Evolutionary conservation across 2,888 invertebrate genomes (phyloP), one percentile per base, ranked within the genome.

Genomic region (Papilio gigon): DNA sequence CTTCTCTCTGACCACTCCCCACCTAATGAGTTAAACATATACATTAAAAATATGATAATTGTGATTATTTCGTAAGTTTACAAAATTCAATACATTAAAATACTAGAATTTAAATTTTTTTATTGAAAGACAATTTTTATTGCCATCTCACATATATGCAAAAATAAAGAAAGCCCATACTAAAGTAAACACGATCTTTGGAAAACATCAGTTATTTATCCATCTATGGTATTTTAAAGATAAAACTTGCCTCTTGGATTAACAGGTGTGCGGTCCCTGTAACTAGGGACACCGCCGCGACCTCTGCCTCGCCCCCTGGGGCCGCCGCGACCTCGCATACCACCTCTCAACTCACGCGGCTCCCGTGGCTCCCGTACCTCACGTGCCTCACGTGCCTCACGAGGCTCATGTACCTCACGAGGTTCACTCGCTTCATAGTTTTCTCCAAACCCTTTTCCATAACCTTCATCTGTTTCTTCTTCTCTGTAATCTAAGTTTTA

Each of bases 1-100:
- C 77, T 78, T 14, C 88, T 79, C 0, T 90, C 90, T 22, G 78
- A 65, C 86, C 89, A 88, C 14, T 90, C 89, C 0, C 78, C 77
- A 70, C 80, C 84, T 77, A 35, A 12, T 59, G n/a, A 35, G n/a
- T 59, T 14, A 22, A 56, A 40, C 4, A 4, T 12, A 20, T 25
- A 17, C 6, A 44, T 27, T 30, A 42, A 14, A 35, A n/a, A 60
- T 35, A 12, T 40, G 11, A 44, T 22, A 22, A 47, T 63, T 40
- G 56, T 58, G 30, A 33, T 60, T 27, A 35, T 14, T 50, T 25
- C 0, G 17, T 47, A 40, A n/a, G n/a, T 40, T 8, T 20, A 9
- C 20, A 44, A 44, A 44, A 17, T 42, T 42, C 6, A 6, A n/a
- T n/a, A n/a, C n/a, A n/a, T n/a, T n/a, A n/a, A n/a, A n/a, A n/a